These are phyloP conservation scores for Macaria notata DNA, from an alignment of 2,888 invertebrate genomes.

Conservation along the genomic window DNA sequence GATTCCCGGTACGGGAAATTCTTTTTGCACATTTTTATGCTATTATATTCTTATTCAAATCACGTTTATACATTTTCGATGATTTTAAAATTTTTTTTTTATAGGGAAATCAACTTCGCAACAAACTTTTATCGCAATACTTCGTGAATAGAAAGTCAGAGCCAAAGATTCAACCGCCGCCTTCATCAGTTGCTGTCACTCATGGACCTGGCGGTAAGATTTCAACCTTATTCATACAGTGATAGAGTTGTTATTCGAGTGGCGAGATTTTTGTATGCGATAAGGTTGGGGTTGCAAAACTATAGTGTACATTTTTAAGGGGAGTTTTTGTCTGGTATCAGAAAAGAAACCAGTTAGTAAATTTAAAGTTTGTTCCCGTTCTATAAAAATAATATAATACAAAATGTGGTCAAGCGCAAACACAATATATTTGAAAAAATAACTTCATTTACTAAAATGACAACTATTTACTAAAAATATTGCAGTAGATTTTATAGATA, in stretches of 20 bases:
- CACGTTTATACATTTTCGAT: neutral
- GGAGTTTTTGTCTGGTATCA: neutral
- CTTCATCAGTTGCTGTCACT: conserved; percentile 79
- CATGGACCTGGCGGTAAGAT: conserved; percentile 92
- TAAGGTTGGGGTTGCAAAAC: neutral
- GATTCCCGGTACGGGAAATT: conserved; percentile 72
- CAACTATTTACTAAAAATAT: no score
- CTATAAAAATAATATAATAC: no score
- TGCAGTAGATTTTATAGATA: no score
- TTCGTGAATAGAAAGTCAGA: conserved; percentile 75
- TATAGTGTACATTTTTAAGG: neutral
- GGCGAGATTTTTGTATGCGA: conserved; percentile 9
- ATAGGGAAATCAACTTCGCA: conserved; percentile 76
- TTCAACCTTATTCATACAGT: conserved; percentile 6
- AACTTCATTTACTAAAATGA: no score
- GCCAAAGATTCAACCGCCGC: conserved; percentile 62
- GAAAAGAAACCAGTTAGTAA: neutral
- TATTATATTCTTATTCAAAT: conserved; percentile 2
- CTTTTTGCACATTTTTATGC: conserved; percentile 29
- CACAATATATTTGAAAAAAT: no score
- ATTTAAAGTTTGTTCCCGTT: neutral
- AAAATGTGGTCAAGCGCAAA: no score
- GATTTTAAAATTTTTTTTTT: conserved; percentile 4
- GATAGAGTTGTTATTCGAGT: conserved; percentile 18
- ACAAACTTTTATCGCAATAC: conserved; percentile 74